Conservation (phyloP, 2,888 invertebrate genomes). For the Tachina lurida region DNA sequence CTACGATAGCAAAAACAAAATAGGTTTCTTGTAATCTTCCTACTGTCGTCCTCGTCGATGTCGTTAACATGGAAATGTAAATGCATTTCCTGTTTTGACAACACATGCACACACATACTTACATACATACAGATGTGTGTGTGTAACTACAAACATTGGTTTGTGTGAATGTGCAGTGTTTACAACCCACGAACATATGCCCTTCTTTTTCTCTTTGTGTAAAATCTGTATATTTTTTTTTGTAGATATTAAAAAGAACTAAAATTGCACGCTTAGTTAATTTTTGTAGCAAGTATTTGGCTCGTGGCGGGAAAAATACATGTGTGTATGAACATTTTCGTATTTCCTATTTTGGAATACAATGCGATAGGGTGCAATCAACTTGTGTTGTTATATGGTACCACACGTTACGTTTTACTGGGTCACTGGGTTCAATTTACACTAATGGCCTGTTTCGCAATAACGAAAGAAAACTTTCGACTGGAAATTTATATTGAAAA, state of each 20-base stretch:
- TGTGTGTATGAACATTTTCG: not conserved
- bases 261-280: slow-evolving; percentile 50
- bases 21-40: slow-evolving; percentile 13
- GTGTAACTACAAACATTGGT: not conserved
- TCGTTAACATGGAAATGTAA: slow-evolving; percentile 57
- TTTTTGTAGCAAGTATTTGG: slow-evolving; percentile 13
- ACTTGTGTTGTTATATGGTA: slow-evolving; percentile 26
- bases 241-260: not conserved
- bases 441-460: no score
- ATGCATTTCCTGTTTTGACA: slow-evolving; percentile 61
- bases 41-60: slow-evolving; percentile 17
- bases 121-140: not conserved
- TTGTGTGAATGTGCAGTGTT: not conserved
- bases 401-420: slow-evolving; percentile 26
- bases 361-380: slow-evolving; percentile 32
- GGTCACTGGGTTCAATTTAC: slow-evolving; percentile 51
- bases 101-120: not conserved
- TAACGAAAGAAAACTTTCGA: no score
- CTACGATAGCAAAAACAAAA: slow-evolving; percentile 19
- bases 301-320: slow-evolving; percentile 52
- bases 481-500: no score
- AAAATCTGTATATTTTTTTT: not conserved
- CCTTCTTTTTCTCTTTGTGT: not conserved
- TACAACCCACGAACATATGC: not conserved
- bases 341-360: not conserved